phyloP scores from a whole-genome alignment of 2,113 vertebrate genomes.

The Hypomesus transpacificus region DNA sequence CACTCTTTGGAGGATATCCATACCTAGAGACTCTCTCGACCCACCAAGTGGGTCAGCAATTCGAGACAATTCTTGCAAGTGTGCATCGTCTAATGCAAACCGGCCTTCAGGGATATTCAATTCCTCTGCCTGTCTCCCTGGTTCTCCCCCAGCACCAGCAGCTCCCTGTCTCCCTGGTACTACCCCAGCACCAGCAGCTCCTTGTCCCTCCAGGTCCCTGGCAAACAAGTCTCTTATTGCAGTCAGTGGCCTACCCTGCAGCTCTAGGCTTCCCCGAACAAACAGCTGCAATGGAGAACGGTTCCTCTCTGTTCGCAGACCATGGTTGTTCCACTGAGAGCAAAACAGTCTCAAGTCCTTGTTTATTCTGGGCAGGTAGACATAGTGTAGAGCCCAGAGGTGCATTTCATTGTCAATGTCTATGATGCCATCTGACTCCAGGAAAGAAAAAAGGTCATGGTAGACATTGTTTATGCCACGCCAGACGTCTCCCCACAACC shows the following conservation, averaged over 20 bases:
- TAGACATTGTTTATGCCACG: neutral
- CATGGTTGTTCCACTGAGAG: constrained; percentile 8
- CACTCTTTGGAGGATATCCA: neutral
- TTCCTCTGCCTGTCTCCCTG: neutral
- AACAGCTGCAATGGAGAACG: neutral
- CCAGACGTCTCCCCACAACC: neutral
- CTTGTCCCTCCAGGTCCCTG: neutral
- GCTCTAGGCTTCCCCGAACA: neutral
- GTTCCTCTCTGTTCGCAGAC: neutral
- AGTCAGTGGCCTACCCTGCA: neutral
- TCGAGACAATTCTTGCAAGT: neutral
- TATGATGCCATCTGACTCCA: constrained; percentile 10
- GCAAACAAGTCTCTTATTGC: neutral
- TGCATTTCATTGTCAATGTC: constrained; percentile 27
- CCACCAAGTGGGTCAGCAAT: neutral
- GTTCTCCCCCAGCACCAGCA: neutral
- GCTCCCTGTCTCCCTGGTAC: neutral
- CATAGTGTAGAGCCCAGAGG: constrained; percentile 6
- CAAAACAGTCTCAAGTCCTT: neutral
- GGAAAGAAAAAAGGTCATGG: constrained; percentile 2
- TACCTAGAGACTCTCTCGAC: neutral
- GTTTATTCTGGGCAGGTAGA: constrained; percentile 2
- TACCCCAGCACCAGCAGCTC: neutral
- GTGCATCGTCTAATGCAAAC: neutral
- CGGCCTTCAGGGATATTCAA: neutral